Percentiles rank a stretch among this genome's conserved stretches.
Conservation (phyloP, 2,888 invertebrate species). For the Bombylius major region DNA sequence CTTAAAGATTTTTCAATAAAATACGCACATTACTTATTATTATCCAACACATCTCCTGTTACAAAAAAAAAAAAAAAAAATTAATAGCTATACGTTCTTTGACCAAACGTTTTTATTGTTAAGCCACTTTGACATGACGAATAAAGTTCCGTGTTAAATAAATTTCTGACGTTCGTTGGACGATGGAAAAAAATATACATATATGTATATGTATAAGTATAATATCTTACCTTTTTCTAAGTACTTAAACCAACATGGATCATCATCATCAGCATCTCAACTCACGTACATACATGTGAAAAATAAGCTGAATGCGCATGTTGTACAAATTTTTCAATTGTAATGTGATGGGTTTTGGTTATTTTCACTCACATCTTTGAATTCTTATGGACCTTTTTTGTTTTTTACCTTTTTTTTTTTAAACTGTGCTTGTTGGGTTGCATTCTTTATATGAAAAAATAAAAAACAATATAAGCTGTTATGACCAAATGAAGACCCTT, state of each 20-base stretch:
- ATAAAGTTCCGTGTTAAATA: constrained; percentile 7
- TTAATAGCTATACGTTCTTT: too few species aligned
- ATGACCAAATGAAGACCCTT: constrained; percentile 8
- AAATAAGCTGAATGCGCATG: constrained; percentile 3
- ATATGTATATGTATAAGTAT: too few species aligned
- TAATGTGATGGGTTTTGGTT: background rate
- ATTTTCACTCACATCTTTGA: background rate
- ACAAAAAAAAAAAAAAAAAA: too few species aligned
- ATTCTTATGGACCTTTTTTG: too few species aligned
- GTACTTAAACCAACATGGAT: too few species aligned
- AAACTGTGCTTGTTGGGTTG: background rate
- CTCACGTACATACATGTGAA: too few species aligned
- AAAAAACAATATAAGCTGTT: constrained; percentile 9
- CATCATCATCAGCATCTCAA: too few species aligned
- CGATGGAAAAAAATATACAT: constrained; percentile 1
- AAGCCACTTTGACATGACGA: background rate
- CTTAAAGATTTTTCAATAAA: too few species aligned
- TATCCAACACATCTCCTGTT: too few species aligned
- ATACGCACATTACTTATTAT: too few species aligned
- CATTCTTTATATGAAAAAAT: background rate
- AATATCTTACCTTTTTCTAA: too few species aligned
- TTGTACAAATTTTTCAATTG: background rate
- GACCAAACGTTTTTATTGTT: too few species aligned
- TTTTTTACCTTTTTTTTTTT: background rate
- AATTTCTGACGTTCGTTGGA: constrained; percentile 4